Base-by-base conservation (phyloP, 2,888 invertebrate species). In the Drosophila neonasuta region DNA sequence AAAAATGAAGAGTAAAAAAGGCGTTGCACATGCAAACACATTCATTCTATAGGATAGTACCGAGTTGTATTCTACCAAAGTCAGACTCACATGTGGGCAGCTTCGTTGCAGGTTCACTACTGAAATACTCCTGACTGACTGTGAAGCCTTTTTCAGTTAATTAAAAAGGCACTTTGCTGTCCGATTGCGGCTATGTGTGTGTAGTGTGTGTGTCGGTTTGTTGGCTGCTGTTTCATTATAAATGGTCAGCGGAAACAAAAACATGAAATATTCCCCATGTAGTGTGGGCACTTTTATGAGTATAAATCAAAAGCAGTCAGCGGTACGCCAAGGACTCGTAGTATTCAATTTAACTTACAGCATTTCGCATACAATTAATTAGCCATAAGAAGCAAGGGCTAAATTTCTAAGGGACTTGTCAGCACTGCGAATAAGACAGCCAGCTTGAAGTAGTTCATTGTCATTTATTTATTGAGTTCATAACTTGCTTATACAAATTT, bases 71-170 rank as follows among this genome's bases (percentile, higher is more conserved):
- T 34, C 34, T 4, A 11, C 46, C 59, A 57, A 59, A 39, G 36
- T 29, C 17, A 13, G 9, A 15, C 34, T 54, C 56, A 64, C 36
- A 61, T 74, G 67, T 65, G 62, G 60, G 63, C 55, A 59, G 68
- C 64, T 63, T 42, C 60, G 55, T 6, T 50, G 29, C 44, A 51
- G 49, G 51, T 57, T 51, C 60, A 46, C 49, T 55, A 49, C 60
- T 49, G 56, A 68, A 64, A 57, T 67, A 45, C 64, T 62, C 45
- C 48, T 51, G 57, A 56, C 60, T 58, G 63, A 65, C 62, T 66
- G 68, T 63, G 77, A 73, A 74, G 78, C 78, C 73, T 71, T 79
- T 77, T 78, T 73, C 77, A 78, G 78, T 78, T 78, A 78, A 78
- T 78, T 78, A 78, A 78, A 78, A 73, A 77, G 77, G 73, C 61